Base-by-base conservation (phyloP, 2,888 invertebrate genomes). In the Spodoptera littoralis region DNA sequence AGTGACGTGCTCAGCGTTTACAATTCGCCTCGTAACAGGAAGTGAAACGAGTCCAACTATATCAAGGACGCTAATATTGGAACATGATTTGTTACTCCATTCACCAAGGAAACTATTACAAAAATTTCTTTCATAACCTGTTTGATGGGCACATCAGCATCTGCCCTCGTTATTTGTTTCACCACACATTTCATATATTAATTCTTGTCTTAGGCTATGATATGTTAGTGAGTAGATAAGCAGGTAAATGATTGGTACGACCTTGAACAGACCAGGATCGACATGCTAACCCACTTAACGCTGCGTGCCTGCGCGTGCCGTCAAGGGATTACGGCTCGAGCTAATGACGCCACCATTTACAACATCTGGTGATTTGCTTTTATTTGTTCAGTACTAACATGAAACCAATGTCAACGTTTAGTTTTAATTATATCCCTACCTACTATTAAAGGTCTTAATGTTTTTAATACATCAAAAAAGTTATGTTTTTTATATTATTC, bases 1-100 rank as follows among this genome's bases (percentile, higher is more conserved):
- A 92, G 89, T 92, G 93, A 93, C 93, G 93, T 92, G 92, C 87
- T 88, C 83, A 82, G 91, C 86, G 87, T 92, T 89, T 89, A 92
- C 91, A 92, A 92, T 89, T 87, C 86, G 81, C 84, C 79, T 88
- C 85, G 85, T 85, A 89, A 87, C 92, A 93, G 94, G 94, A 94
- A 93, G 86, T 88, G 80, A 87, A 92, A 91, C 92, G 83, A 90
- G 92, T 91, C 85, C 89, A 88, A 87, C 87, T 81, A 85, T 90
- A 93, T 88, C 93, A 93, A 93, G 93, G 93, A 92, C 93, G 90
- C 81, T 84, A 84, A 85, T 88, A 87, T 86, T 87, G 82, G 84
- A 88, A 88, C 87, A 85, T 84, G 85, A 88, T 86, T 89, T 85
- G 83, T 83, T 81, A 79, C 77, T 80, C 71, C 70, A 81, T 85